A percentile compares a stretch with the other conserved stretches of the same genome.
Evolutionary conservation across 1,140 invertebrate species (phyloP).

Genomic region (Callitettix versicolor): DNA sequence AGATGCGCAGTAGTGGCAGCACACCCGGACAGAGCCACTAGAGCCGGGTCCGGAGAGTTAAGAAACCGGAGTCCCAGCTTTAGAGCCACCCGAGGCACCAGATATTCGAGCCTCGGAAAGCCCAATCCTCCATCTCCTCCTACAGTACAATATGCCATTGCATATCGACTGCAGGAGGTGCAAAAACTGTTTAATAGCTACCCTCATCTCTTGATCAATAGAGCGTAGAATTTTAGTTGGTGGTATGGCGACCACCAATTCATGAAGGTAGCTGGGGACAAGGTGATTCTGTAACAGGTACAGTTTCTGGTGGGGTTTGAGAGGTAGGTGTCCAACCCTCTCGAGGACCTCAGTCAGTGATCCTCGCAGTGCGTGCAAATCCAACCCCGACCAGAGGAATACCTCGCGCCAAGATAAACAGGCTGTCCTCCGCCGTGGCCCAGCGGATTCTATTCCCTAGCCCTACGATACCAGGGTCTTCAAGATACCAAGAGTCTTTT

Average conservation of each 20-base stretch:
- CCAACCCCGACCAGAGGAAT: background rate
- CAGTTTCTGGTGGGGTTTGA: too few relatives aligned
- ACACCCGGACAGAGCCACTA: background rate
- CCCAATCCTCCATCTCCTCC: too few relatives aligned
- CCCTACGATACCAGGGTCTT: constrained; percentile 7
- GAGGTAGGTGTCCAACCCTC: background rate
- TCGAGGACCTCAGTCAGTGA: background rate
- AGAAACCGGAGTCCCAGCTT: background rate
- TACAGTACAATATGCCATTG: too few relatives aligned
- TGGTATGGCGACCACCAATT: background rate
- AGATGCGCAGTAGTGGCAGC: constrained; percentile 1
- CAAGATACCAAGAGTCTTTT: constrained; percentile 10
- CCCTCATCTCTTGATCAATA: background rate
- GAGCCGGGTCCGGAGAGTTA: background rate
- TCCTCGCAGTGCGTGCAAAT: background rate
- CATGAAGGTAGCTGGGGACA: background rate
- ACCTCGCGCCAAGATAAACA: constrained; percentile 21
- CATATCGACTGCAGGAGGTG: too few relatives aligned
- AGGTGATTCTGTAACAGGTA: background rate
- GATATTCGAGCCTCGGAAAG: background rate
- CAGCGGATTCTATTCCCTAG: background rate
- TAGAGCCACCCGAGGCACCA: background rate
- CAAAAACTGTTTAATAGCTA: too few relatives aligned
- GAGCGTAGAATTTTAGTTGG: background rate
- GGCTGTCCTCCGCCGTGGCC: background rate